Conservation (phyloP, 1,140 invertebrate genomes). For the Cherax destructor region DNA sequence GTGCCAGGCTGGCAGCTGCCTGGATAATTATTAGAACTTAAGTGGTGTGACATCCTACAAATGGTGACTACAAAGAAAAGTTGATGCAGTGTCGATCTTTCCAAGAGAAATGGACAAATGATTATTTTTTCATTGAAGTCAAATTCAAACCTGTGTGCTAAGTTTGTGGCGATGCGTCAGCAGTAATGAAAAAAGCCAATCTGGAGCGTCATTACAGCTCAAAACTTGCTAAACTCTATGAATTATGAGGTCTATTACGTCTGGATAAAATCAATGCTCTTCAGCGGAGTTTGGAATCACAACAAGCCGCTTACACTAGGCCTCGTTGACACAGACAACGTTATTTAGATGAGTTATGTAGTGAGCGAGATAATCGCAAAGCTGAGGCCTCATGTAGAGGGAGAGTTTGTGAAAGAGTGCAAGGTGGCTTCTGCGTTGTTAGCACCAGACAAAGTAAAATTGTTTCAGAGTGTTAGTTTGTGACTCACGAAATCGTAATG, state of each 20-base stretch:
- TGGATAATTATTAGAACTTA: not conserved
- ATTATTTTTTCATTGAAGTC: not conserved
- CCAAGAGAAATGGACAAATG: too few relatives aligned
- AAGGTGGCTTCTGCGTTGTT: slow-evolving; percentile 7
- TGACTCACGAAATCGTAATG: too few relatives aligned
- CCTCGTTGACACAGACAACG: not conserved
- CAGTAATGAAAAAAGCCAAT: too few relatives aligned
- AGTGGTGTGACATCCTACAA: not conserved
- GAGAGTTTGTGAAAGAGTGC: not conserved
- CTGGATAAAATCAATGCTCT: not conserved
- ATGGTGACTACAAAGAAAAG: slow-evolving; percentile 18
- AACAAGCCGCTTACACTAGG: not conserved
- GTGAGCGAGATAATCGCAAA: too few relatives aligned
- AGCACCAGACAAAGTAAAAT: too few relatives aligned
- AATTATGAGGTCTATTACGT: not conserved
- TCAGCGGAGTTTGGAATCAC: too few relatives aligned
- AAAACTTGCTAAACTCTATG: slow-evolving; percentile 20
- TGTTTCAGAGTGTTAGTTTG: too few relatives aligned
- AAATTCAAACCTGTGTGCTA: too few relatives aligned
- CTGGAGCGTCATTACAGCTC: slow-evolving; percentile 1
- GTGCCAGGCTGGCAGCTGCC: too few relatives aligned
- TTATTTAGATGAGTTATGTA: too few relatives aligned
- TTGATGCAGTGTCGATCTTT: not conserved
- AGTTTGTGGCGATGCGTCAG: too few relatives aligned
- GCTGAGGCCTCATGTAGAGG: too few relatives aligned